Percentiles rank a stretch among this genome's conserved stretches.
Evolutionary conservation across 2,797 vertebrate species (phyloP).

Genomic region (Rhabdophis nuchalis): DNA sequence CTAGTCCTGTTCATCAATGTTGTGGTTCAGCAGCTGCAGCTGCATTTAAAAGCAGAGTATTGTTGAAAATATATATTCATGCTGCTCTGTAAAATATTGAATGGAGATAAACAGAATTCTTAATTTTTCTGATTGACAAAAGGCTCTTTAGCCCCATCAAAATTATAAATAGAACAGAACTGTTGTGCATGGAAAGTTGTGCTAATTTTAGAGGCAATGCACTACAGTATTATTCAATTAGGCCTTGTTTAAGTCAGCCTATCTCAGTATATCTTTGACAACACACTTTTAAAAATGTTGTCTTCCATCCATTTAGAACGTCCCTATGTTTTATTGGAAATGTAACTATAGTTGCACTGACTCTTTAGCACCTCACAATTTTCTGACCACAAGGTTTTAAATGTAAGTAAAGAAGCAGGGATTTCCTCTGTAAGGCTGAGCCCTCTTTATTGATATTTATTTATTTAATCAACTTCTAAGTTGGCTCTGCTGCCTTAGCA

Average conservation of each 20-base stretch:
- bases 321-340: not conserved
- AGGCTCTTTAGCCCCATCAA: not conserved
- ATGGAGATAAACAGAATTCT: not conserved
- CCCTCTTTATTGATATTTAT: not conserved
- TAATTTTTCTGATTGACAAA: not conserved
- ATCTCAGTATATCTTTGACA: not conserved
- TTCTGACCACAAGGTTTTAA: not conserved
- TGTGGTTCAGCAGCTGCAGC: not conserved
- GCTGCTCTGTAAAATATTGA: not conserved
- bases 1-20: accelerated
- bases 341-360: not conserved
- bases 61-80: not conserved
- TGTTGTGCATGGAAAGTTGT: not conserved
- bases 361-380: not conserved
- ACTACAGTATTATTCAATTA: not conserved
- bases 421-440: not conserved
- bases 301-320: not conserved
- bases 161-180: not conserved
- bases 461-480: not conserved
- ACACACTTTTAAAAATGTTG: not conserved
- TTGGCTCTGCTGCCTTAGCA: not conserved
- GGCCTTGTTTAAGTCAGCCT: not conserved
- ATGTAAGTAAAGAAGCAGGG: not conserved
- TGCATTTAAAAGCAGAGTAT: not conserved
- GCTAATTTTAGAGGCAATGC: not conserved